Base-by-base conservation (phyloP, 2,113 vertebrate species). In the Siniperca knerii region DNA sequence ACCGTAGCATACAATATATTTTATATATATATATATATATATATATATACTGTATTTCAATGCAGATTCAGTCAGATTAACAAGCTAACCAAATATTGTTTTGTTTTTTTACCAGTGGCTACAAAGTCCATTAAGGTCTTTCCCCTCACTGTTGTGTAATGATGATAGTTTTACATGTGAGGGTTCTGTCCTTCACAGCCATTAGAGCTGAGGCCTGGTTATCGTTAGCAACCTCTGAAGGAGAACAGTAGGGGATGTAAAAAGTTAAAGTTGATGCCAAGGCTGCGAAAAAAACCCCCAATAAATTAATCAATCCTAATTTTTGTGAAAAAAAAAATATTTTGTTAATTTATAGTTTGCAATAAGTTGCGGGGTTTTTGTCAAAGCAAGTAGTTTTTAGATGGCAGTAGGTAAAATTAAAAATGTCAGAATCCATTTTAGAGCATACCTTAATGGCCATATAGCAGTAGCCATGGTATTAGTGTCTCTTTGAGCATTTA, bases 191-290 rank as follows among this genome's bases (percentile, higher is more conserved):
- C 65, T 55, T 50, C 40, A 52, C 42, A 77, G 54, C 61, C 35
- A 46, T 50, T 21, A 35, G 61, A 69, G 42, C 57, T 18, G 66
- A 66, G 48, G 74, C 77, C 92, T 92, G 91, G 65, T 72, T 55
- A 54, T 48, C 40, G 2, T 85, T 60, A 58, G 46, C 13, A 16
- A n/a, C 55, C 18, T n/a, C 3, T 55, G 37, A 42, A 46, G 29
- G 16, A 48, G 16, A 62, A 6, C n/a, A n/a, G 57, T 3, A 16
- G 35, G 55, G 54, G 60, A 62, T 48, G 48, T 71, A 9, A 71
- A 48, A 52, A 29, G 16, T 52, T 35, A 16, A 48, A 60, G 48
- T 35, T 18, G 3, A 61, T 20, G 60, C 29, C 23, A 68, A 54
- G 6, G 35, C 58, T 20, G 11, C 1, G 8, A 25, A 69, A 57